Evolutionary conservation across 2,113 vertebrate species (phyloP).

Genomic region (Neolamprologus toae): DNA sequence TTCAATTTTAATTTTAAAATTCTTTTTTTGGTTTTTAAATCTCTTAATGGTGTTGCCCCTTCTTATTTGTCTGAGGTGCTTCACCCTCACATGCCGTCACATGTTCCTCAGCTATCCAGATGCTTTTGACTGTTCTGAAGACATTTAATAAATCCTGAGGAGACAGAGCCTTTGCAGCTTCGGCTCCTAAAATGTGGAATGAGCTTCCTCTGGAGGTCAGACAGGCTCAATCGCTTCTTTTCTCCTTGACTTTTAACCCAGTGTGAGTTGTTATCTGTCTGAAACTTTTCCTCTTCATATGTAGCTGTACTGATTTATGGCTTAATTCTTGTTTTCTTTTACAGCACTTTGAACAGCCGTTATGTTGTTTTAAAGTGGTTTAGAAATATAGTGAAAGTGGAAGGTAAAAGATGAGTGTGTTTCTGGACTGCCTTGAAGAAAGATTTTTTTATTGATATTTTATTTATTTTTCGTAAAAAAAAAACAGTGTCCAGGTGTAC

Average conservation of each 20-base stretch:
- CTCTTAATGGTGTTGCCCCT: neutral
- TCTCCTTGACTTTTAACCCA: neutral
- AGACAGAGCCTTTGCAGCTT: neutral
- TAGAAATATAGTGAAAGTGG: neutral
- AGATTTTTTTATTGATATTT: neutral
- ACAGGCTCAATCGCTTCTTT: neutral
- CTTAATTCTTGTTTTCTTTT: neutral
- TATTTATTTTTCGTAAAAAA: accelerated
- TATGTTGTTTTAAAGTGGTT: neutral
- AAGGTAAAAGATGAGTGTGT: neutral
- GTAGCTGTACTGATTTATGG: neutral
- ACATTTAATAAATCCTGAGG: neutral
- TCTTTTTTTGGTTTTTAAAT: neutral
- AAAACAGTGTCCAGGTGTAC: neutral
- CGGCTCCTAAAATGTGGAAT: neutral
- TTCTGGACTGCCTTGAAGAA: neutral
- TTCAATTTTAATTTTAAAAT: neutral
- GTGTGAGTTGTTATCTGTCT: neutral
- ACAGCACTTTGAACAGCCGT: neutral
- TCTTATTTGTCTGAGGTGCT: neutral
- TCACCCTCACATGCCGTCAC: neutral
- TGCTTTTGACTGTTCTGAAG: neutral
- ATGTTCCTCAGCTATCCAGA: neutral
- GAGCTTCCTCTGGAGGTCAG: neutral
- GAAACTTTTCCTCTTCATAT: accelerated